A percentile compares a stretch with the other conserved stretches of the same genome.
Evolutionary conservation across 2,888 invertebrate species (phyloP).

Genomic region (Neoascia interrupta): DNA sequence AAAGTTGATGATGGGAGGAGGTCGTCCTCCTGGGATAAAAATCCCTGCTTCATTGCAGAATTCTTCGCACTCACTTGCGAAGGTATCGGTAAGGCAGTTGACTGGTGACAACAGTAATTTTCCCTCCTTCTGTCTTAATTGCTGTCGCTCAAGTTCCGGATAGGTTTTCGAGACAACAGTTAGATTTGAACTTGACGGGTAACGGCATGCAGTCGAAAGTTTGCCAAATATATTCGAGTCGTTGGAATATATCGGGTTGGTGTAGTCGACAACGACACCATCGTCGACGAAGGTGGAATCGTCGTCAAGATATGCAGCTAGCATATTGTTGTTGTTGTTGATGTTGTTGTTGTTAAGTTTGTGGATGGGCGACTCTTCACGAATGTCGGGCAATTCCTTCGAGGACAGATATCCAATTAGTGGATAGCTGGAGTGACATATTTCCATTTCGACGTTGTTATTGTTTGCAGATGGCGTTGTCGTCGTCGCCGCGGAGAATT

Average conservation of each 20-base stretch:
- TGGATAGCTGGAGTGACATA: conserved; percentile 21
- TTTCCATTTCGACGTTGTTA: conserved; percentile 52
- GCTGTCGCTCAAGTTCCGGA: conserved; percentile 40
- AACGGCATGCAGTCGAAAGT: conserved; percentile 52
- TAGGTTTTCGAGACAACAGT: conserved; percentile 57
- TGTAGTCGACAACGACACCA: conserved; percentile 32
- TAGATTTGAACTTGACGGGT: conserved; percentile 66
- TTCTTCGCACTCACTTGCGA: conserved; percentile 27
- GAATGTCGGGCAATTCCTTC: conserved; percentile 64
- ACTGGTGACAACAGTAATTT: conserved; percentile 27
- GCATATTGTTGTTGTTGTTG: conserved; percentile 24
- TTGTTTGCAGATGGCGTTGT: conserved; percentile 20
- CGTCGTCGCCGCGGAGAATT: neutral
- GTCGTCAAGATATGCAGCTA: conserved; percentile 15
- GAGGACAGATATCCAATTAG: conserved; percentile 36
- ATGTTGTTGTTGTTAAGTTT: conserved; percentile 39
- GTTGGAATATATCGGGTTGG: conserved; percentile 43
- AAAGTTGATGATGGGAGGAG: no score
- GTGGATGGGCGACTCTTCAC: conserved; percentile 57
- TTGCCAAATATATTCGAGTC: conserved; percentile 43
- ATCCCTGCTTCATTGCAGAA: conserved; percentile 18
- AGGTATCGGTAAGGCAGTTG: conserved; percentile 22
- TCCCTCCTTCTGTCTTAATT: conserved; percentile 27
- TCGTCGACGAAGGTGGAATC: conserved; percentile 12
- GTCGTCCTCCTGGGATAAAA: conserved; percentile 45